Evolutionary conservation across 2,113 vertebrate species (phyloP).

Genomic region (Probosciger aterrimus): DNA sequence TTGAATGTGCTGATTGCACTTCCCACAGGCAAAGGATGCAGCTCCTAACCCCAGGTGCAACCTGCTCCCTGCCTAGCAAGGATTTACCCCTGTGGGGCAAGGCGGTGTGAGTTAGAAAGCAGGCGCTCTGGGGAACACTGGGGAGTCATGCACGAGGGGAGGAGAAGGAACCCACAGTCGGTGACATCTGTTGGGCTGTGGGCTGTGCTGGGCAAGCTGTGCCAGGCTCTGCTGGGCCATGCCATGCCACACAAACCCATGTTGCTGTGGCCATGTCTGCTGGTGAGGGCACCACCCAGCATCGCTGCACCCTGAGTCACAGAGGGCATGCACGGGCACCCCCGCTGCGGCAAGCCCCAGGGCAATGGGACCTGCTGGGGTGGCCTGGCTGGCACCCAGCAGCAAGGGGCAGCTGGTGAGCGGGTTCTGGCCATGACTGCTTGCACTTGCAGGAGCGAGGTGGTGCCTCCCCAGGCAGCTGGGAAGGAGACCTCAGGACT

Average conservation of each 20-base stretch:
- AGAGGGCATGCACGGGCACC: neutral
- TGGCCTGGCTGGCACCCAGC: neutral
- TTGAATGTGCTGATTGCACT: neutral
- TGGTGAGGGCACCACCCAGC: neutral
- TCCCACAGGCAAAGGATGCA: neutral
- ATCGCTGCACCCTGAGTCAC: neutral
- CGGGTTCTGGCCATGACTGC: neutral
- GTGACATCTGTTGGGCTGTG: rapidly evolving
- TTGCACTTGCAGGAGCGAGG: neutral
- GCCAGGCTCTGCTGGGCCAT: rapidly evolving
- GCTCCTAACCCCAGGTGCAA: neutral
- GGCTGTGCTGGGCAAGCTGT: rapidly evolving
- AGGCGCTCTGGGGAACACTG: neutral
- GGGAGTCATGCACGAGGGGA: neutral
- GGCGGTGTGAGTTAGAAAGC: neutral
- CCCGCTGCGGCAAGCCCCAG: rapidly evolving
- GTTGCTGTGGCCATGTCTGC: neutral
- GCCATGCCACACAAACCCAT: neutral
- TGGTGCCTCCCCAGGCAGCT: rapidly evolving
- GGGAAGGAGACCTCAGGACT: neutral
- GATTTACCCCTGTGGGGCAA: neutral
- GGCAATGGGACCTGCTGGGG: neutral
- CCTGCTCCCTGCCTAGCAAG: neutral
- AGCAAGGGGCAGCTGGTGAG: neutral
- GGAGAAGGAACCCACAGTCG: neutral